A percentile compares a stretch with the other conserved stretches of the same genome.
phyloP scores from a whole-genome alignment of 1,140 invertebrate genomes.

The Drosophila athabasca region DNA sequence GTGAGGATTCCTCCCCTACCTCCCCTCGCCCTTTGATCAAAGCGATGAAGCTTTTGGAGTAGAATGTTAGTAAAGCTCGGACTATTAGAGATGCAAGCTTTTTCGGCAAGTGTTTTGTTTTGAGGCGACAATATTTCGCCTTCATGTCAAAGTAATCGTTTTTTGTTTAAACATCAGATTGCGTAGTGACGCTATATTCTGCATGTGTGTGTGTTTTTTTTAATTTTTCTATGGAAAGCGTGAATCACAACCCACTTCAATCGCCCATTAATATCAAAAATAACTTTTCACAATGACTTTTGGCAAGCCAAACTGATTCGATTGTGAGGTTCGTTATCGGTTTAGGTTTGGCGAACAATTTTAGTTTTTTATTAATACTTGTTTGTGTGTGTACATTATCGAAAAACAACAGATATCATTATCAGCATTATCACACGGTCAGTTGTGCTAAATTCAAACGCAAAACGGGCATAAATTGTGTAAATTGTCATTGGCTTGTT shows the following conservation, averaged over 20 bases:
- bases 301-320: neutral
- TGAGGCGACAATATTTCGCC: neutral
- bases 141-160: neutral
- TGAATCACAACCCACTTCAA: neutral
- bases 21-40: too few species aligned
- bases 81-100: too few species aligned
- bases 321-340: constrained; percentile 9
- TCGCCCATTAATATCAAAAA: neutral
- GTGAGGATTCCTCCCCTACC: too few species aligned
- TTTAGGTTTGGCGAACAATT: neutral
- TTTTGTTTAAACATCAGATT: neutral
- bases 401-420: constrained; percentile 1
- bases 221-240: neutral
- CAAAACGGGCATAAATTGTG: neutral
- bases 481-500: neutral
- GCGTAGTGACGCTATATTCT: constrained; percentile 1
- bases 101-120: constrained; percentile 15
- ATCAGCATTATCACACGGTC: constrained; percentile 1
- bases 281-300: neutral
- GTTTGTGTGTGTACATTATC: constrained; percentile 9
- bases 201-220: too few species aligned
- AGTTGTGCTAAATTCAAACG: constrained; percentile 1
- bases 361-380: constrained; percentile 9
- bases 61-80: too few species aligned
- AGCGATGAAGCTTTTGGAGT: too few species aligned